phyloP scores from a whole-genome alignment of 2,888 invertebrate species.

The Exephanes ischioxanthus region DNA sequence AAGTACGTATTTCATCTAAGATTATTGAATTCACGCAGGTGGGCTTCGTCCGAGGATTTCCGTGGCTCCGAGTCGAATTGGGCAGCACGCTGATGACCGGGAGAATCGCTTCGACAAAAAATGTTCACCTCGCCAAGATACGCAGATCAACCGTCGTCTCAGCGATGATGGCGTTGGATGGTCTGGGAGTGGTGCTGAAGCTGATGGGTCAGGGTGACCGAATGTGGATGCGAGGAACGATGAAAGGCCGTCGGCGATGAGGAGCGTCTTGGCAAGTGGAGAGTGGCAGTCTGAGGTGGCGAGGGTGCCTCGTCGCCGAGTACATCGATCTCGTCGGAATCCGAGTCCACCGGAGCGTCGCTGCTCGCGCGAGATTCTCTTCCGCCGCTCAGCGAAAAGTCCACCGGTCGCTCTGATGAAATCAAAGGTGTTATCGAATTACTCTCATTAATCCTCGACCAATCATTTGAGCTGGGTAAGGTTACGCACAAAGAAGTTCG shows the following conservation, averaged over 20 bases:
- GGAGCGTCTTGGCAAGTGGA: slow-evolving; percentile 59
- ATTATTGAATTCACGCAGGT: not conserved
- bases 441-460: slow-evolving; percentile 21
- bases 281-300: slow-evolving; percentile 65
- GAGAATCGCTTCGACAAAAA: slow-evolving; percentile 21
- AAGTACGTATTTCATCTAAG: slow-evolving; percentile 49
- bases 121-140: slow-evolving; percentile 8
- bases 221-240: slow-evolving; percentile 77
- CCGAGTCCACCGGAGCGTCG: slow-evolving; percentile 80
- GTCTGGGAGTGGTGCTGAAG: slow-evolving; percentile 74
- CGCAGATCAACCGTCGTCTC: slow-evolving; percentile 68
- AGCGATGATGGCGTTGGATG: slow-evolving; percentile 82
- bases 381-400: slow-evolving; percentile 81
- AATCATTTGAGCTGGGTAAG: not conserved
- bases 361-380: slow-evolving; percentile 82
- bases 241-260: slow-evolving; percentile 76
- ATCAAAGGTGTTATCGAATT: slow-evolving; percentile 4
- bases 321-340: slow-evolving; percentile 83
- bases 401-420: slow-evolving; percentile 81
- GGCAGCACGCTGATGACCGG: slow-evolving; percentile 16
- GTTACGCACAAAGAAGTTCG: not conserved
- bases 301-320: slow-evolving; percentile 82
- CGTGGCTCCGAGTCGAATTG: slow-evolving; percentile 13
- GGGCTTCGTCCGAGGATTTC: slow-evolving; percentile 9
- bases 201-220: slow-evolving; percentile 77